phyloP scores from a whole-genome alignment of 2,797 vertebrate genomes.

The Malurus splendens region DNA sequence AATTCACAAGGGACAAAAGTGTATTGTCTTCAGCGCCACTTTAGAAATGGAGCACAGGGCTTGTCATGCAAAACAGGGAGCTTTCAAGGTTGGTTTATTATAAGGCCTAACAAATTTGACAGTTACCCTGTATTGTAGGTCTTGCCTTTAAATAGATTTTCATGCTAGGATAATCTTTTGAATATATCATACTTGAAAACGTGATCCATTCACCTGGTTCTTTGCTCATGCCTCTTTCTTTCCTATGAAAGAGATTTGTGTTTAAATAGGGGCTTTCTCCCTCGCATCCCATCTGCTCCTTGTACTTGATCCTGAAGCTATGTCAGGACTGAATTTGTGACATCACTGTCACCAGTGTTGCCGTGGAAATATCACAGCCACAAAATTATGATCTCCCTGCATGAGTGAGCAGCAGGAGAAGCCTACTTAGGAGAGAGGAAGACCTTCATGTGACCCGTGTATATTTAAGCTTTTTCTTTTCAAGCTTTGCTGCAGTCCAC shows the following conservation, averaged over 20 bases:
- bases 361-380: conserved; percentile 49
- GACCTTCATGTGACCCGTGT: conserved; percentile 1
- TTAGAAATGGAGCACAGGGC: conserved; percentile 10
- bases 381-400: conserved; percentile 41
- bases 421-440: neutral
- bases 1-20: neutral
- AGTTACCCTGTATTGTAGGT: conserved; percentile 53
- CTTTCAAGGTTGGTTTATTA: conserved; percentile 50
- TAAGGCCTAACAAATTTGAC: conserved; percentile 55
- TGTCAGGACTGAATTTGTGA: conserved; percentile 53
- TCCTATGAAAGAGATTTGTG: conserved; percentile 63
- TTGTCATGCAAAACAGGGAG: conserved; percentile 44
- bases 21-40: conserved; percentile 10
- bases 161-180: conserved; percentile 65
- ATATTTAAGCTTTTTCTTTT: conserved; percentile 2
- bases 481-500: neutral
- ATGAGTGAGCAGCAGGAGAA: conserved; percentile 46
- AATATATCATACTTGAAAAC: conserved; percentile 62
- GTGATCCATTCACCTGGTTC: conserved; percentile 55
- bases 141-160: conserved; percentile 62
- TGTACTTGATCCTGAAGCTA: conserved; percentile 50
- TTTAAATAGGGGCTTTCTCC: conserved; percentile 61
- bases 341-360: conserved; percentile 57
- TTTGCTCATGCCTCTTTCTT: conserved; percentile 54
- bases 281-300: conserved; percentile 66